Evolutionary conservation across 2,113 vertebrate genomes (phyloP).

Genomic region (Otus sunia): DNA sequence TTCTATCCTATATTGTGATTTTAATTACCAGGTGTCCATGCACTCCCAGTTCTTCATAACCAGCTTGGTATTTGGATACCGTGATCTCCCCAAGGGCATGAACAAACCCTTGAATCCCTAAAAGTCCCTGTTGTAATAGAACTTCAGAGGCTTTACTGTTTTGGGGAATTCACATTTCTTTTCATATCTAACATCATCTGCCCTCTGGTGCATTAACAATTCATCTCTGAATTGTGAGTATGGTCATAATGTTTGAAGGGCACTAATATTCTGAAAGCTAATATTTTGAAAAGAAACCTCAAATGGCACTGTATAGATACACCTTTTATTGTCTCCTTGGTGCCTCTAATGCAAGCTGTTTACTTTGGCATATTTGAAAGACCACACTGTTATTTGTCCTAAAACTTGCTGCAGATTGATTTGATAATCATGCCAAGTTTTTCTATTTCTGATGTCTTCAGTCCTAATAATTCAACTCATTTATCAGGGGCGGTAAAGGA

Average conservation of each 20-base stretch:
- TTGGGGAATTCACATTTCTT: neutral
- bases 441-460: constrained; percentile 12
- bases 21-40: neutral
- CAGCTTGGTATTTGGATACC: neutral
- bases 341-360: constrained; percentile 6
- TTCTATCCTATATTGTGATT: neutral
- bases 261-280: neutral
- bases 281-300: neutral
- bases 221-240: neutral
- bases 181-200: neutral
- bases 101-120: neutral
- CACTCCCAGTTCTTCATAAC: neutral
- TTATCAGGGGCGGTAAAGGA: neutral
- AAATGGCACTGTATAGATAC: neutral
- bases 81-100: neutral
- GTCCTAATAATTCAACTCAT: constrained; percentile 28
- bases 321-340: neutral
- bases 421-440: neutral
- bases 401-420: constrained; percentile 30
- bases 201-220: neutral
- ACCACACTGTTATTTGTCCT: constrained; percentile 4
- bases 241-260: neutral
- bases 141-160: neutral
- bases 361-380: constrained; percentile 31
- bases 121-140: neutral